Evolutionary conservation across 2,113 vertebrate genomes (phyloP).

Genomic region (Chionodraco myersi): DNA sequence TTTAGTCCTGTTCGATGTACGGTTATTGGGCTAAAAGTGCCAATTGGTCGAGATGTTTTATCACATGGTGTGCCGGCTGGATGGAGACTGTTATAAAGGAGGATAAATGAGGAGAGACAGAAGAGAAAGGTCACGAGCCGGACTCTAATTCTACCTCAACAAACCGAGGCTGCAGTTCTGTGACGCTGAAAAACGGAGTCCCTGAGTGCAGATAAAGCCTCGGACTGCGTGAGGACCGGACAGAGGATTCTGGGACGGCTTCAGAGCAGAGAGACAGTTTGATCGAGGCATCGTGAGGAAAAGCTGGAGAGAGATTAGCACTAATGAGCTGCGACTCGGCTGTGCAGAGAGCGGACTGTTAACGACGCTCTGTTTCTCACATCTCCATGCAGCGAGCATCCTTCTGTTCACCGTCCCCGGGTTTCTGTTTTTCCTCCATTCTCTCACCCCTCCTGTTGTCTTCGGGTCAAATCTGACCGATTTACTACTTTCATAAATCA

Average conservation of each 20-base stretch:
- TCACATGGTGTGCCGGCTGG: background rate
- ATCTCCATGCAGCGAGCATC: slow-evolving; percentile 27
- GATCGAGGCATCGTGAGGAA: slow-evolving; percentile 35
- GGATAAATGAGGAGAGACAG: slow-evolving; percentile 31
- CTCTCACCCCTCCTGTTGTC: slow-evolving; percentile 8
- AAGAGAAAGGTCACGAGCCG: slow-evolving; percentile 38
- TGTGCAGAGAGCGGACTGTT: slow-evolving; percentile 47
- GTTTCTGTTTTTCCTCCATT: slow-evolving; percentile 34
- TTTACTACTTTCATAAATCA: too few species aligned
- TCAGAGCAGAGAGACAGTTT: slow-evolving; percentile 46
- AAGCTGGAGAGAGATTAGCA: slow-evolving; percentile 63
- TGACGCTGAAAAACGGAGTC: slow-evolving; percentile 38
- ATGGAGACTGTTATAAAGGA: background rate
- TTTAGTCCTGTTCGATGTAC: background rate
- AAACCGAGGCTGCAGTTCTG: slow-evolving; percentile 7
- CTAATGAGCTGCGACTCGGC: slow-evolving; percentile 72
- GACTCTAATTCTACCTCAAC: slow-evolving; percentile 26
- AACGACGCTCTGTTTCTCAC: slow-evolving; percentile 43
- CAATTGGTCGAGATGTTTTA: background rate
- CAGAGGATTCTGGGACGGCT: slow-evolving; percentile 31
- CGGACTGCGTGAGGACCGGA: slow-evolving; percentile 9
- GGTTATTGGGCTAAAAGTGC: background rate
- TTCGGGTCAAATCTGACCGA: too few species aligned
- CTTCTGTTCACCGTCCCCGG: slow-evolving; percentile 31
- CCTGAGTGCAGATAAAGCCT: slow-evolving; percentile 32